Evolutionary conservation across 2,797 vertebrate genomes (phyloP), one percentile per base, ranked within the genome.

Genomic region (Myotis myotis): DNA sequence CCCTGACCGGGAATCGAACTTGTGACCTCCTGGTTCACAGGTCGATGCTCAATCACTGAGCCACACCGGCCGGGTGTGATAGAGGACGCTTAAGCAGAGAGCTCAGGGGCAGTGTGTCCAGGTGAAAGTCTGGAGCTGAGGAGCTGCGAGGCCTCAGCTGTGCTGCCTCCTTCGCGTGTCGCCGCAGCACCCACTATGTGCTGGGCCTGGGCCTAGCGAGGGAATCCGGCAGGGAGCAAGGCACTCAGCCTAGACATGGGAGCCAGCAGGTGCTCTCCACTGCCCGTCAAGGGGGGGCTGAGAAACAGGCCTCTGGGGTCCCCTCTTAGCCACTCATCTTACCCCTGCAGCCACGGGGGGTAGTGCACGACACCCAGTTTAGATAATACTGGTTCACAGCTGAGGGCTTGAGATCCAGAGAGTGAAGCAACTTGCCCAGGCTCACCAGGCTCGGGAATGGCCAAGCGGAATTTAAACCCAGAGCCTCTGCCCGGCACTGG

Each of bases 311-410:
- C 55, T 74, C 47, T 3, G n/a, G 51, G 44, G 47, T 28, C 62
- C 51, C 55, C 1, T 7, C 72, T 36, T 0, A 0, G 38, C 33
- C 68, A 25, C 70, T 15, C 60, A 13, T 6, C 60, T 30, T 15
- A 62, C 28, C 28, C 49, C 78, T 1, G 2, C 41, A 49, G 41
- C 62, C 9, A 15, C 1, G 0, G 0, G 64, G 17, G 9, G n/a
- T 11, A 30, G 2, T 6, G 30, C 30, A 1, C 23, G 47, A 17
- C 0, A 0, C 19, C 17, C 0, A 0, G 0, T 72, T 57, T 36
- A 51, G 22, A 15, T 16, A 2, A 36, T 0, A 22, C 25, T 8
- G 2, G 11, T 25, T 82, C 51, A 30, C 38, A 57, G 11, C 51
- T 36, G 30, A 85, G 83, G 23, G 13, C 47, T 2, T 13, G 60